Evolutionary conservation across 1,140 invertebrate genomes (phyloP), one percentile per base, ranked within the genome.

Genomic region (Globodera rostochiensis): DNA sequence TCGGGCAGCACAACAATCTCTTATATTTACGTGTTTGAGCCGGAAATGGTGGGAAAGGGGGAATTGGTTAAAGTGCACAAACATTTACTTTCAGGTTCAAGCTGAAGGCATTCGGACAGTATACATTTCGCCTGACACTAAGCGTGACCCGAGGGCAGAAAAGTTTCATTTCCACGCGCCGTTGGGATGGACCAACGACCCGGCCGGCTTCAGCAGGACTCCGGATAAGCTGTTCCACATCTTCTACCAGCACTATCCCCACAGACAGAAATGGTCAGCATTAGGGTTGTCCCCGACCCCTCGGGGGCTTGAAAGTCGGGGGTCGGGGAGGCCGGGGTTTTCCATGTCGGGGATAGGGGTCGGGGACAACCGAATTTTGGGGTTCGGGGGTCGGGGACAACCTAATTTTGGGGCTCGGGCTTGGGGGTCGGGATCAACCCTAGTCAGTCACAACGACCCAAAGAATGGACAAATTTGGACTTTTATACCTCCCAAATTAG

Each of bases 171-270:
- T 78, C 25, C 50, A 49, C 6, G 21, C 77, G 25, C 77, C 77
- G 47, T 69, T 78, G 77, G 77, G 77, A 9, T 78, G 77, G 77
- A 78, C 15, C n/a, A 78, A 78, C 60, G 77, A 78, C 50, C 64
- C 77, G 11, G 66, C 53, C 70, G 77, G 77, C n/a, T 78, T 78
- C 70, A 78, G 77, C 21, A 25, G 77, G n/a, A 69, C 77, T 0
- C 19, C 21, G 8, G 77, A 78, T 49, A 60, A 60, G 6, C 45
- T 78, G 21, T 78, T 71, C 70, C 77, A 78, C 50, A 11, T 78
- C 7, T 78, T 49, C 36, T 78, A 78, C 46, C 77, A 78, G 21
- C 77, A 66, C 11, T 78, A 78, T 25, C 77, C 77, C n/a, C 77
- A 78, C 64, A 66, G 21, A 8, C 53, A 78, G 46, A 64, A 21